A percentile compares a stretch with the other conserved stretches of the same genome.
phyloP scores from a whole-genome alignment of 2,888 invertebrate genomes.

The Craniophora ligustri region DNA sequence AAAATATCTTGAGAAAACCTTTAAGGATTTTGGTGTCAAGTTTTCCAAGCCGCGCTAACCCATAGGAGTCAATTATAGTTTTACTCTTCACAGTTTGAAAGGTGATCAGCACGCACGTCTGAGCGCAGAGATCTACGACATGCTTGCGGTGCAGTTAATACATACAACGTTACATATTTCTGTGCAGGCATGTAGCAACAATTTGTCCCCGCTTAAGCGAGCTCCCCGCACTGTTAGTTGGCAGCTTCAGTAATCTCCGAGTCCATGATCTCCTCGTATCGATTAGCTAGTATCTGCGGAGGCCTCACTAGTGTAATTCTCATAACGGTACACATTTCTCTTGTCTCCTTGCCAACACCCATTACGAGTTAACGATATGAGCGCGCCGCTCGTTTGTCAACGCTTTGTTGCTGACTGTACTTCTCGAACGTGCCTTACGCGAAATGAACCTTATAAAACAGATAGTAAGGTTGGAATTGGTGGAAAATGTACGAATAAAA shows the following conservation, averaged over 20 bases:
- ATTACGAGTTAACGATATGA: conserved; percentile 60
- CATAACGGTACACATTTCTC: conserved; percentile 59
- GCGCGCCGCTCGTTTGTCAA: conserved; percentile 60
- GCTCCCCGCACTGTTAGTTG: conserved; percentile 17
- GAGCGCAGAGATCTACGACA: no score
- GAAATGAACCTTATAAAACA: conserved; percentile 46
- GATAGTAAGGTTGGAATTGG: conserved; percentile 14
- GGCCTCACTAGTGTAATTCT: conserved; percentile 51
- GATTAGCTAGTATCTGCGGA: conserved; percentile 39
- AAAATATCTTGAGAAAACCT: no score
- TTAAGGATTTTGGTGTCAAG: no score
- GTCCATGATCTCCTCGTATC: conserved; percentile 43
- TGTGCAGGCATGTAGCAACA: not conserved
- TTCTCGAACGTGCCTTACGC: conserved; percentile 29
- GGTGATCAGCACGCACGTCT: no score
- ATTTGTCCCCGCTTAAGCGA: no score
- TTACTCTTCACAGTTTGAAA: no score
- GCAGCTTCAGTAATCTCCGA: conserved; percentile 36
- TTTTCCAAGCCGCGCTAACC: no score
- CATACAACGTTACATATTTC: no score
- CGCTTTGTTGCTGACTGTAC: conserved; percentile 55
- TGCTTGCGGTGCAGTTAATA: no score
- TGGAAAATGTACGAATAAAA: conserved; percentile 4
- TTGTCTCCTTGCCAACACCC: conserved; percentile 60
- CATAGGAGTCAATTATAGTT: no score